phyloP scores from a whole-genome alignment of 2,888 invertebrate genomes.

The Pycnomerus fuliginosus region DNA sequence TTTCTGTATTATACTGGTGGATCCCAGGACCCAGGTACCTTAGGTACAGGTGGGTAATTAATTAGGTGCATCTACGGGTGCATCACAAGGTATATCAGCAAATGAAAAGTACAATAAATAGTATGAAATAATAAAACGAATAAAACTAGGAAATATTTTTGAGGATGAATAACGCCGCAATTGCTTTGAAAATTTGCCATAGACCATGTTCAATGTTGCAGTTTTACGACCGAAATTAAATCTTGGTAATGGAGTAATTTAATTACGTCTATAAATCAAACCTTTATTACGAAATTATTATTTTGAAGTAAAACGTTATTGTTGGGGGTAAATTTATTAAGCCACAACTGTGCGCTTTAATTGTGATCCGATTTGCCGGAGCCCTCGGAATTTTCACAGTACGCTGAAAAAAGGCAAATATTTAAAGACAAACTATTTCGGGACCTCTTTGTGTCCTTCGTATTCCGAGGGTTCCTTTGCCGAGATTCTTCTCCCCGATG shows the following conservation, averaged over 20 bases:
- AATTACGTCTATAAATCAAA: conserved; percentile 27
- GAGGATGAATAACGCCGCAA: too few species aligned
- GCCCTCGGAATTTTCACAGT: not conserved
- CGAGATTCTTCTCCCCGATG: conserved; percentile 24
- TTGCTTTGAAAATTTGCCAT: too few species aligned
- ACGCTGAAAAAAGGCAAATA: conserved; percentile 7
- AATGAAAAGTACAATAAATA: too few species aligned
- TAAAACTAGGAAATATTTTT: too few species aligned
- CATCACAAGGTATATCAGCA: too few species aligned
- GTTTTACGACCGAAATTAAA: conserved; percentile 29
- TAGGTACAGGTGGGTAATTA: too few species aligned
- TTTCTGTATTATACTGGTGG: too few species aligned
- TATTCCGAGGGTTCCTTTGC: conserved; percentile 19
- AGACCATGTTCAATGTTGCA: conserved; percentile 18
- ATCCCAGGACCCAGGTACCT: too few species aligned
- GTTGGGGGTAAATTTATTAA: conserved; percentile 17
- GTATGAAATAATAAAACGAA: too few species aligned
- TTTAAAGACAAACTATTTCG: conserved; percentile 18
- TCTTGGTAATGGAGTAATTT: conserved; percentile 21
- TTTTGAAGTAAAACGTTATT: conserved; percentile 20
- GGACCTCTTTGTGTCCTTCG: conserved; percentile 15
- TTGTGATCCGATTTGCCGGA: not conserved
- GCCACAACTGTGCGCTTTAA: conserved; percentile 8
- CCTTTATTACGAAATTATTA: conserved; percentile 27
- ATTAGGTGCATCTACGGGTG: too few species aligned